A percentile compares a stretch with the other conserved stretches of the same genome.
Conservation (phyloP, 2,113 vertebrate species). For the Poeciliopsis retropinna region DNA sequence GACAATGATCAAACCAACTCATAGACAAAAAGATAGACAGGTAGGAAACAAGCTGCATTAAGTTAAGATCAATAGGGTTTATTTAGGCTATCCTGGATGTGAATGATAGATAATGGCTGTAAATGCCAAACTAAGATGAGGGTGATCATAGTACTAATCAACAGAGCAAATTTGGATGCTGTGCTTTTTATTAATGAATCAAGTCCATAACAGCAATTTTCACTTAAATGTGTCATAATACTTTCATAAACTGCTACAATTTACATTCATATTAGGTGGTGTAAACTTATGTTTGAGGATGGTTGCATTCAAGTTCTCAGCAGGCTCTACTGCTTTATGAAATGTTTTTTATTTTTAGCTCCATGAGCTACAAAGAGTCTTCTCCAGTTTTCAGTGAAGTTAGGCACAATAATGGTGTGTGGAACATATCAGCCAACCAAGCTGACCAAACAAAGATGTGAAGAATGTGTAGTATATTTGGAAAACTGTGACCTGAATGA, state of each 20-base stretch:
- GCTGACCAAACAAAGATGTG: too few relatives aligned
- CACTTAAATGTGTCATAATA: not conserved
- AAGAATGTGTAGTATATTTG: too few relatives aligned
- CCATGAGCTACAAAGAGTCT: too few relatives aligned
- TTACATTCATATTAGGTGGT: not conserved
- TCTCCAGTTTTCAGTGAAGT: too few relatives aligned
- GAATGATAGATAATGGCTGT: not conserved
- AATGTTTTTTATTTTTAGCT: too few relatives aligned
- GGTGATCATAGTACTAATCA: not conserved
- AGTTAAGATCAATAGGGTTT: not conserved
- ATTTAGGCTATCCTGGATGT: not conserved
- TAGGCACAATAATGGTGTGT: too few relatives aligned
- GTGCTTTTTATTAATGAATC: too few relatives aligned
- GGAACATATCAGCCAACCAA: too few relatives aligned
- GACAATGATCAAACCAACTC: slow-evolving; percentile 45
- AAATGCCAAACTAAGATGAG: not conserved
- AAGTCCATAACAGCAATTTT: not conserved
- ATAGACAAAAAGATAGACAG: slow-evolving; percentile 9
- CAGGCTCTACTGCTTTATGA: too few relatives aligned
- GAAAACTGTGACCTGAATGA: too few relatives aligned
- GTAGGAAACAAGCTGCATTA: not conserved
- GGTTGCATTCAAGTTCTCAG: too few relatives aligned
- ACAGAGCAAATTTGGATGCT: not conserved
- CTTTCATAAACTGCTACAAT: not conserved
- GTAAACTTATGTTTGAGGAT: too few relatives aligned